These are phyloP conservation scores for Aplodontia rufa DNA, from an alignment of 2,113 vertebrate species.

Conservation along the genomic window DNA sequence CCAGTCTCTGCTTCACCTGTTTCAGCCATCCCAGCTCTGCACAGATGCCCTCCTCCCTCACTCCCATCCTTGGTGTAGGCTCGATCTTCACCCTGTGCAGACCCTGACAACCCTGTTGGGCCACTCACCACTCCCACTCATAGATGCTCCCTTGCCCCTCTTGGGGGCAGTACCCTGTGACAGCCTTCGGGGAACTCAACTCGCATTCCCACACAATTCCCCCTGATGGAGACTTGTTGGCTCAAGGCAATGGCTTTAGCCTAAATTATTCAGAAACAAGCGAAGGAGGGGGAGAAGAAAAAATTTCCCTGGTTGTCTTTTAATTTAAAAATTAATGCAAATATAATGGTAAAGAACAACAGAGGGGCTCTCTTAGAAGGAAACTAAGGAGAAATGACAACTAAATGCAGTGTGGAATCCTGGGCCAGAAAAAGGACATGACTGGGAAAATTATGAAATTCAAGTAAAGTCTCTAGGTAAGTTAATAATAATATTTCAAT, in stretches of 20 bases:
- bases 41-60: background rate
- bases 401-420: background rate
- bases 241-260: background rate
- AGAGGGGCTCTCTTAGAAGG: background rate
- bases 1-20: background rate
- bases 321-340: slow-evolving; percentile 13
- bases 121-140: background rate
- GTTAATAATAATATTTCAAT: background rate
- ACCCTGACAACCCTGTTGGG: background rate
- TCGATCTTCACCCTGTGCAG: background rate
- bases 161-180: background rate
- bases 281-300: background rate
- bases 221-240: background rate
- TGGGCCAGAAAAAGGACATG: background rate
- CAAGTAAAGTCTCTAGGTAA: background rate
- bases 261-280: background rate
- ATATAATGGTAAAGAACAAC: background rate
- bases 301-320: background rate
- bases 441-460: background rate
- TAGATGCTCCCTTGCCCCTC: background rate
- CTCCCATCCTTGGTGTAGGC: too few species aligned
- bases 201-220: too few species aligned
- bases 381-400: background rate
- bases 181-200: background rate
- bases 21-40: background rate